Evolutionary conservation across 2,797 vertebrate species (phyloP), one percentile per base, ranked within the genome.

Genomic region (Mormyrops boulengeri): DNA sequence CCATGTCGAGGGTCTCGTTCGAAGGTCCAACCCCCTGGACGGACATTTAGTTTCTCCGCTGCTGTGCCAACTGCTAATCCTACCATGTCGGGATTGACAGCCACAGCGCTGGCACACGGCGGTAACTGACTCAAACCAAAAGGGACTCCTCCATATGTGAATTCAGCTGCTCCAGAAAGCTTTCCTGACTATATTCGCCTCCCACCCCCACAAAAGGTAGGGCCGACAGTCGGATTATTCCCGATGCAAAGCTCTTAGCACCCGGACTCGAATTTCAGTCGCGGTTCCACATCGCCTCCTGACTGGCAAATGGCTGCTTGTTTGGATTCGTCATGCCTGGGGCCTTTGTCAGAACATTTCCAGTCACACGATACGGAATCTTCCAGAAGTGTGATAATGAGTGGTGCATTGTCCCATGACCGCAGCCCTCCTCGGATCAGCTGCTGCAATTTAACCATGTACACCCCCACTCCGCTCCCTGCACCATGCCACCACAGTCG

Each of bases 321-420:
- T 17, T 0, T 52, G n/a, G 82, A 90, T 62, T 90, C 53, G 88
- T 91, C 50, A 91, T 93, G 93, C 93, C 88, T 50, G 77, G 47
- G 88, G 88, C 89, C 92, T 91, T 92, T 92, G 93, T 93, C 93
- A 91, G 91, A 92, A 93, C 91, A 94, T 92, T 91, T 92, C 87
- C 91, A 89, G 94, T 93, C 92, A 93, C 89, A 44, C 14, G 93
- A 94, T 95, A 92, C 88, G 88, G 90, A 80, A 89, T 88, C 77
- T 82, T 55, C 22, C 30, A 69, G 66, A 69, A 69, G 66, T 34
- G 66, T 14, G 66, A 69, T 69, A 34, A 34, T 30, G 66, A 69
- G 66, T 4, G 66, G 1, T 5, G 26, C 66, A 69, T 14, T 69
- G 66, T 69, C 66, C 66, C 30, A 14, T 30, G 26, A 69, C 66